Conservation (phyloP, 2,797 vertebrate species). For the Chelidonichthys spinosus region DNA sequence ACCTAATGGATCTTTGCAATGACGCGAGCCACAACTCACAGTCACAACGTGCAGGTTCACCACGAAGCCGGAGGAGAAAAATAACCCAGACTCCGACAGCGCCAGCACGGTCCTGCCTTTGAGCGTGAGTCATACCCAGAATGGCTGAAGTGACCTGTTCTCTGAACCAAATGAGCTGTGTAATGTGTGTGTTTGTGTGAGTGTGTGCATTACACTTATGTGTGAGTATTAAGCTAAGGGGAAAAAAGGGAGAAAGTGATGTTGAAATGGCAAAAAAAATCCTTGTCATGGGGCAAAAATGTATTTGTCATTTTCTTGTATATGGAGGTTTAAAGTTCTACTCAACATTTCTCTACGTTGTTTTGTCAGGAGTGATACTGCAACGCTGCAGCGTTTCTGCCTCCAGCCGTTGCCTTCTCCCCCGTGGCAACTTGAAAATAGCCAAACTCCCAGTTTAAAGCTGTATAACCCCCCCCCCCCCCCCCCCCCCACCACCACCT, state of each 20-base stretch:
- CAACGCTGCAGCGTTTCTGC: slow-evolving; percentile 24
- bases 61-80: slow-evolving; percentile 33
- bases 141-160: slow-evolving; percentile 59
- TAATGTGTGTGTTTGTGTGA: slow-evolving; percentile 45
- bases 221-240: slow-evolving; percentile 8
- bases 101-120: slow-evolving; percentile 58
- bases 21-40: slow-evolving; percentile 15
- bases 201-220: slow-evolving; percentile 35
- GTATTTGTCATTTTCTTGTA: slow-evolving; percentile 50
- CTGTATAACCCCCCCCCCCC: not conserved
- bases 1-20: slow-evolving; percentile 34
- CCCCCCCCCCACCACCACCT: not conserved
- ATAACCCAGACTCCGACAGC: slow-evolving; percentile 28
- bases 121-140: slow-evolving; percentile 55
- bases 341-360: slow-evolving; percentile 54
- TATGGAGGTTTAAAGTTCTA: slow-evolving; percentile 63
- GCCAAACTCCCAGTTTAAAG: slow-evolving; percentile 25
- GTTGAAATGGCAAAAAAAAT: slow-evolving; percentile 3
- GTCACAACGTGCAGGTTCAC: slow-evolving; percentile 10
- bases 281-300: too few relatives aligned
- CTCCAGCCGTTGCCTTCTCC: slow-evolving; percentile 26
- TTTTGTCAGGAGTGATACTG: slow-evolving; percentile 56
- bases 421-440: slow-evolving; percentile 16
- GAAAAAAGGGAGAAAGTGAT: slow-evolving; percentile 15
- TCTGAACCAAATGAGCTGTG: slow-evolving; percentile 62